These are phyloP conservation scores for Actinemys pallida DNA, from an alignment of 2,113 vertebrate species.

Conservation along the genomic window DNA sequence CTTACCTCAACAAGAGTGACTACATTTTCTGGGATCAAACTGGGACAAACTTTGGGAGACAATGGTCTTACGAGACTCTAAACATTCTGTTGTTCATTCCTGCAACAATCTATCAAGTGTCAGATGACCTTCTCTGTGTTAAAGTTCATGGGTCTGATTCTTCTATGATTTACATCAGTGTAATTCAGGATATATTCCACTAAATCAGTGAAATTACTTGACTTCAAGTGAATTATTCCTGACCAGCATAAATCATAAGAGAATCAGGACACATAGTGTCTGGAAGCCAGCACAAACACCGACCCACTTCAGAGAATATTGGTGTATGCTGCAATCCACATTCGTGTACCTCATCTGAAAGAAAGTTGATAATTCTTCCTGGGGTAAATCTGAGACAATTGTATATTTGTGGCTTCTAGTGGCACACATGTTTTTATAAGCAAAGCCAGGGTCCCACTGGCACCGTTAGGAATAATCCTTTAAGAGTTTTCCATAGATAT, in stretches of 20 bases:
- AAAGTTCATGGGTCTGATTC: constrained; percentile 9
- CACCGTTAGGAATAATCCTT: constrained; percentile 36
- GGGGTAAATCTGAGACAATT: constrained; percentile 50
- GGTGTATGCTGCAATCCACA: not conserved
- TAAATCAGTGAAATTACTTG: constrained; percentile 3
- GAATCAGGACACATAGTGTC: not conserved
- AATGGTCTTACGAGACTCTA: not conserved
- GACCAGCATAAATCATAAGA: not conserved
- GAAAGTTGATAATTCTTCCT: constrained; percentile 8
- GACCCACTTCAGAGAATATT: not conserved
- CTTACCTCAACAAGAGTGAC: not conserved
- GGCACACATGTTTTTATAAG: constrained; percentile 51
- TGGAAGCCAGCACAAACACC: not conserved
- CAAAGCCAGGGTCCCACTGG: constrained; percentile 31
- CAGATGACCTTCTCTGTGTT: not conserved
- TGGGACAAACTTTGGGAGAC: not conserved
- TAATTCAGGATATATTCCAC: constrained; percentile 12
- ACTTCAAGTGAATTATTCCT: constrained; percentile 26
- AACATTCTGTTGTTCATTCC: constrained; percentile 17
- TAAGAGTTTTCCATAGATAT: constrained; percentile 50
- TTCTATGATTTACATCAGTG: not conserved
- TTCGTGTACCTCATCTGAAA: constrained; percentile 4
- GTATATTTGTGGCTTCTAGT: constrained; percentile 48
- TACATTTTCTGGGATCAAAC: constrained; percentile 21
- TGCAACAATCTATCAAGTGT: not conserved